Base-by-base conservation (phyloP, 2,888 invertebrate genomes). In the Cecidostiba fungosa region DNA sequence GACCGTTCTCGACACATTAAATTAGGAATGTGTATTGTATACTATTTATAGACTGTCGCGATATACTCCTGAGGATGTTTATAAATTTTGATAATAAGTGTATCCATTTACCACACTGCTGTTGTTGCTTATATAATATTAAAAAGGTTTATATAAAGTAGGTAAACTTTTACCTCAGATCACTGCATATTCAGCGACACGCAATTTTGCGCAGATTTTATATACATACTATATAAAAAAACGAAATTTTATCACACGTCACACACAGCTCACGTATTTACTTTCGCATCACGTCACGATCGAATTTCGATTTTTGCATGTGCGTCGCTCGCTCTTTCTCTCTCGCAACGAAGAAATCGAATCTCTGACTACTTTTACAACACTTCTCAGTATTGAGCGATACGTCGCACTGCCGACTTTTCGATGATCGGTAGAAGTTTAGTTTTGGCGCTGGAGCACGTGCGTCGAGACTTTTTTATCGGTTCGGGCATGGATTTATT, bases 241-340 rank as follows among this genome's bases (percentile, higher is more conserved):
- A 69, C n/a, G n/a, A 23, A 23, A 59, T 23, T 23, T 36, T 19
- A 70, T 39, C 14, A 29, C 14, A 84, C 73, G 54, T 10, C 74
- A 16, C n/a, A 47, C 23, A 23, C 0, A n/a, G 6, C 32, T 16
- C 69, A 10, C 70, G 39, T 70, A 82, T 77, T 85, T 85, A 73
- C 73, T 85, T 77, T 81, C 39, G 72, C 59, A 73, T 82, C 85
- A 82, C 85, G 85, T 85, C 77, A 81, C 50, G 77, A 82, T 85
- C 77, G 85, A 66, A 66, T 85, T 77, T 73, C 85, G 81, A 85
- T 82, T 82, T 85, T 85, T 12, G 73, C 16, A 50, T 70, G 16
- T 73, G 62, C 39, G 50, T 23, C 36, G 59, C 14, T 5, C 47
- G 43, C 19, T 32, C 69, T 19, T 19, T 3, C 6, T 29, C 12